Conservation (phyloP, 2,113 vertebrate species). For the Elephantulus edwardii region DNA sequence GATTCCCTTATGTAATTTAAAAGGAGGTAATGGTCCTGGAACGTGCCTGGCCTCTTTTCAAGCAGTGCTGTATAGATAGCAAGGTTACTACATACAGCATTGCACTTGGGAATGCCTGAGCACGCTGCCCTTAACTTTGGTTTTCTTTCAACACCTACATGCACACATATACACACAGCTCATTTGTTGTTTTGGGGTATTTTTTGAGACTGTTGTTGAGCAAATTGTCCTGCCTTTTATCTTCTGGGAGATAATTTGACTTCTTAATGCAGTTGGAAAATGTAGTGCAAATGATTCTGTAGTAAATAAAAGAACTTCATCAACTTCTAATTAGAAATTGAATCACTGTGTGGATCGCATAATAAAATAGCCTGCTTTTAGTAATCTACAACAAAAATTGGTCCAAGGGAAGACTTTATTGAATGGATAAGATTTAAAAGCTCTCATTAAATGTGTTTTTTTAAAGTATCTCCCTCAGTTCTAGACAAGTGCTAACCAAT, state of each 20-base stretch:
- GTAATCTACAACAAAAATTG: constrained; percentile 43
- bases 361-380: constrained; percentile 62
- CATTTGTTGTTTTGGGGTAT: background rate
- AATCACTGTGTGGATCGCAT: constrained; percentile 67
- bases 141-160: background rate
- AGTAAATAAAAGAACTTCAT: constrained; percentile 83
- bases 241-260: constrained; percentile 73
- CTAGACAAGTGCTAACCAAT: background rate
- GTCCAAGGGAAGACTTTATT: constrained; percentile 50
- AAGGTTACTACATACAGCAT: background rate
- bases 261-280: constrained; percentile 79
- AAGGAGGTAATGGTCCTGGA: background rate
- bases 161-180: background rate
- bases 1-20: background rate
- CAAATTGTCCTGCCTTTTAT: constrained; percentile 75
- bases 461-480: background rate
- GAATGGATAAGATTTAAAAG: constrained; percentile 42
- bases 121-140: background rate
- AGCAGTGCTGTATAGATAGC: background rate
- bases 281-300: constrained; percentile 70
- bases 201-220: constrained; percentile 30
- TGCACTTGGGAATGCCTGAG: background rate
- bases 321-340: constrained; percentile 80
- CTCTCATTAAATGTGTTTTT: constrained; percentile 39
- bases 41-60: background rate